Base-by-base conservation (phyloP, 1,140 invertebrate species). In the Drosophila kohkoa region DNA sequence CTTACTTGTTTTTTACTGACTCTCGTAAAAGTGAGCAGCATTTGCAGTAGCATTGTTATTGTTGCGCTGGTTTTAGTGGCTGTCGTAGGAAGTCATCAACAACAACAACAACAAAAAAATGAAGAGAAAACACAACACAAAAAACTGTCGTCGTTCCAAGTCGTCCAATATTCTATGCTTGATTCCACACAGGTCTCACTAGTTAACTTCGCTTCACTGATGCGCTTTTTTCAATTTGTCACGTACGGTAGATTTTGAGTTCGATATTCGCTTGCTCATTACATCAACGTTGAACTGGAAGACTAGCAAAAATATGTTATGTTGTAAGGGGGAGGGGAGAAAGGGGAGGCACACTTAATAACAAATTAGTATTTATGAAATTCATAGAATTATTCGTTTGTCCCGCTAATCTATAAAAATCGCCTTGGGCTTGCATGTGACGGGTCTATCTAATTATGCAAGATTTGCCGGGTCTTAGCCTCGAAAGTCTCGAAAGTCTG, bases 141-240 rank as follows among this genome's bases (percentile, higher is more conserved):
- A 11, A 67, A 75, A 81, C 70, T 77, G 79, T 73, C 66, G 83
- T 77, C 70, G 67, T 71, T 69, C 51, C 41, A 63, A 70, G 81
- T 63, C 88, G 85, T 88, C 85, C 85, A 81, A 86, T 88, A 85
- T 81, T 75, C 81, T 89, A 88, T 89, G 85, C 64, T 88, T 89
- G 85, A 89, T 85, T 89, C 85, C 85, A 89, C 85, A 89, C 85
- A 90, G 85, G 85, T 88, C 85, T 85, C 85, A 71, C 85, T 82
- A 89, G 85, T 88, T 88, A 88, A 88, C 85, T 90, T 77, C 87
- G 90, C 90, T 85, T 82, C 90, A 88, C 81, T 91, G 90, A 87
- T 80, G 82, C 77, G 83, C 81, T 85, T 88, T 88, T 92, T 90
- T 87, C 90, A 90, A 92, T 92, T 91, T 91, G 90, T 92, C 90